These are phyloP conservation scores for Jordanella pulchra DNA, from an alignment of 2,797 vertebrate species.

Conservation along the genomic window DNA sequence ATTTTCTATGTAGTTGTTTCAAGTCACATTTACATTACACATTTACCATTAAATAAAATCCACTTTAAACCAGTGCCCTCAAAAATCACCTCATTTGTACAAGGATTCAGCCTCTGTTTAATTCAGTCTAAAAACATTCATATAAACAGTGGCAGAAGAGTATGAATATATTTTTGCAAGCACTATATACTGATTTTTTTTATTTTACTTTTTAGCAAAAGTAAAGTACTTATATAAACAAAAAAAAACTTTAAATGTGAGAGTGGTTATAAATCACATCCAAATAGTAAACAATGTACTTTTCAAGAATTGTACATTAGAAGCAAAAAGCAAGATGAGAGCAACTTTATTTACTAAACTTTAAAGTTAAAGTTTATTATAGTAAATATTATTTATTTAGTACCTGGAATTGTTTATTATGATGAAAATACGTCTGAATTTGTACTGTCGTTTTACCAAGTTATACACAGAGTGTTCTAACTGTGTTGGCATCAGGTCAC, in stretches of 20 bases:
- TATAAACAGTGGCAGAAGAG: neutral
- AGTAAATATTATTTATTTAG: neutral
- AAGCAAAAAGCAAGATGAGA: neutral
- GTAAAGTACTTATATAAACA: neutral
- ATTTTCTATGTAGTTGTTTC: no score
- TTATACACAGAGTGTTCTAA: neutral
- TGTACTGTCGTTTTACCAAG: neutral
- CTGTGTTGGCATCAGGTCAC: slow-evolving; percentile 63
- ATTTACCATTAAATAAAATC: neutral
- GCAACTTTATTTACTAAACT: neutral
- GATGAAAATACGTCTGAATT: no score
- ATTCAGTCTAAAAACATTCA: neutral
- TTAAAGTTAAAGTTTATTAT: neutral
- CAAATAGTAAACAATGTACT: neutral
- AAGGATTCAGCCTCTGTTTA: neutral
- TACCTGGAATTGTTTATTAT: neutral
- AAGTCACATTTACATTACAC: no score
- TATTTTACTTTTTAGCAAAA: neutral
- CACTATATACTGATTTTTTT: neutral
- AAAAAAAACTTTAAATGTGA: neutral
- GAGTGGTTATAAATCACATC: neutral
- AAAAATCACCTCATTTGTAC: neutral
- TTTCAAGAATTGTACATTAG: neutral
- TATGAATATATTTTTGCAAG: neutral
- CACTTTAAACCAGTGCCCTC: neutral